Conservation (phyloP, 2,113 vertebrate genomes). For the Setophaga coronata region DNA sequence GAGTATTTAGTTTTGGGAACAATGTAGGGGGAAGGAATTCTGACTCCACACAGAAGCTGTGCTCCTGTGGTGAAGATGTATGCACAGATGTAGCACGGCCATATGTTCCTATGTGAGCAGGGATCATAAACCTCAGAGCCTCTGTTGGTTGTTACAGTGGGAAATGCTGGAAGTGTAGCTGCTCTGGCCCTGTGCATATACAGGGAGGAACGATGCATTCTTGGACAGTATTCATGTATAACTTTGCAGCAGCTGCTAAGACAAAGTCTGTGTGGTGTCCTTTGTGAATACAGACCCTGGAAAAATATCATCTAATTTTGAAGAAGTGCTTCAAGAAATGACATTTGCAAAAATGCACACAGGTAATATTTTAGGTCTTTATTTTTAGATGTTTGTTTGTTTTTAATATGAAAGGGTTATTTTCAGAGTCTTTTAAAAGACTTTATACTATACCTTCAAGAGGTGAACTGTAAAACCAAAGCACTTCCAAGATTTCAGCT, state of each 20-base stretch:
- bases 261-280: not conserved
- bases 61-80: not conserved
- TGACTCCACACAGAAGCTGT: not conserved
- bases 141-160: not conserved
- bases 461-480: not conserved
- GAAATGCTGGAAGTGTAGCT: not conserved
- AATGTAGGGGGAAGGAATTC: not conserved
- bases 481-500: not conserved
- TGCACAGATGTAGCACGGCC: not conserved
- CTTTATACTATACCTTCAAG: not conserved
- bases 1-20: not conserved
- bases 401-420: not conserved
- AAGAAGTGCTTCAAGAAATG: not conserved
- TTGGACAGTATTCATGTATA: not conserved
- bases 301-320: not conserved
- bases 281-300: not conserved
- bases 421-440: not conserved
- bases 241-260: not conserved
- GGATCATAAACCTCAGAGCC: not conserved
- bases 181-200: not conserved
- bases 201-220: rapidly evolving
- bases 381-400: not conserved
- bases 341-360: not conserved
- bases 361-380: not conserved
- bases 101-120: not conserved